Base-by-base conservation (phyloP, 2,113 vertebrate species). In the Clarias gariepinus region DNA sequence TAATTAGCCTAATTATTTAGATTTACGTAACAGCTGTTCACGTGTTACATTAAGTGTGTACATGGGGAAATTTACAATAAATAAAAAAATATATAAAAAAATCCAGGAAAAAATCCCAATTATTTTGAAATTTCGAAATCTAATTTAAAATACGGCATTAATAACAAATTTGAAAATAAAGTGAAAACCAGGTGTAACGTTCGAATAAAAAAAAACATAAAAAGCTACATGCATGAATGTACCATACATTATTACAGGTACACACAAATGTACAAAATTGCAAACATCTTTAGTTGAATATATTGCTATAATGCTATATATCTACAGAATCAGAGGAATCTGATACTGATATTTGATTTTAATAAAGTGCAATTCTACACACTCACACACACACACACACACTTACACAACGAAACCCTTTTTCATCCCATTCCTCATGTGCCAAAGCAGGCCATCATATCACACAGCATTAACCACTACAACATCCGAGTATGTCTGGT, bases 401-500 rank as follows among this genome's bases (percentile, higher is more conserved):
- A 28, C 9, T n/a, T n/a, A n/a, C n/a, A 33, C 4, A 80, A 84
- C 4, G 28, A 77, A 71, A 36, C 25, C 41, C 82, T 66, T 86
- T 89, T 85, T 74, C 88, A 88, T 83, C 89, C 86, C 85, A 30
- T 57, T 10, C 2, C 25, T 87, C 3, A 92, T 77, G 83, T 79
- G 79, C 30, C 68, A 66, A 55, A 87, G 73, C 68, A 53, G 11
- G 81, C 41, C 33, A 52, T 6, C 21, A 55, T 47, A 78, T 82
- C 64, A 92, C 89, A 93, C 89, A 84, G 73, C 66, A 60, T 89
- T 86, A 92, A 85, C 89, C 91, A 58, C 83, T 90, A 93, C 91
- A 91, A 87, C 88, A 92, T 91, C 92, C 93, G 93, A 92, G 92
- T 91, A 90, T 92, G 89, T 92, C 90, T 76, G 92, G 92, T 92